Base-by-base conservation (phyloP, 2,888 invertebrate genomes). In the Drosophila anceps region DNA sequence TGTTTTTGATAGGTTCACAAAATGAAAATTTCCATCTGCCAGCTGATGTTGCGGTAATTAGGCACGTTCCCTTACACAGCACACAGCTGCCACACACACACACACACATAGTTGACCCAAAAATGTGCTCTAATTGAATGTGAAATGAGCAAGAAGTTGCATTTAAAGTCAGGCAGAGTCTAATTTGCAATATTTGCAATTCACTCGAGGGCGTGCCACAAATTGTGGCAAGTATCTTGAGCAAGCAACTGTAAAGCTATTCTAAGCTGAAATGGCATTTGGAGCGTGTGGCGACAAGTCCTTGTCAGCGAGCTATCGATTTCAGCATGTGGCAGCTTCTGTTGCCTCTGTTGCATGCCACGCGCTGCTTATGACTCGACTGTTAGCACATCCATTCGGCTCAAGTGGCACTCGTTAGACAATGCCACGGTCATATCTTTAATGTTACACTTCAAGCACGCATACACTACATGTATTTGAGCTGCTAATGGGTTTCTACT, bases 401-500 rank as follows among this genome's bases (percentile, higher is more conserved):
- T 44, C 46, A 71, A 76, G 80, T 58, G 53, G 55, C 65, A 68
- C 73, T 70, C 63, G 43, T 24, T 79, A 68, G 68, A 61, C 79
- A 71, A 66, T 72, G 55, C 53, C 70, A 69, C 57, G 58, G 65
- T 54, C 66, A 37, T 73, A 67, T 73, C 31, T 58, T 75, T 51
- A 64, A 68, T 66, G 70, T 64, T 53, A 61, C 63, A 62, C 55
- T 61, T 43, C 29, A 61, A 39, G 59, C 69, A 62, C 54, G 33
- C 69, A 55, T 24, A 48, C 24, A 27, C 13, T 18, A 7, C 39
- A 24, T 27, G 20, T 64, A 15, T 43, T 20, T 10, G 15, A 15
- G 7, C 27, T 46, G 2, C 35, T 35, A 51, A 76, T 73, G 68
- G 53, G 24, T 61, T 67, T 31, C 53, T 79, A 94, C 95, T 94